These are phyloP conservation scores for Microhierax caerulescens DNA, from an alignment of 2,797 vertebrate genomes.

Conservation along the genomic window DNA sequence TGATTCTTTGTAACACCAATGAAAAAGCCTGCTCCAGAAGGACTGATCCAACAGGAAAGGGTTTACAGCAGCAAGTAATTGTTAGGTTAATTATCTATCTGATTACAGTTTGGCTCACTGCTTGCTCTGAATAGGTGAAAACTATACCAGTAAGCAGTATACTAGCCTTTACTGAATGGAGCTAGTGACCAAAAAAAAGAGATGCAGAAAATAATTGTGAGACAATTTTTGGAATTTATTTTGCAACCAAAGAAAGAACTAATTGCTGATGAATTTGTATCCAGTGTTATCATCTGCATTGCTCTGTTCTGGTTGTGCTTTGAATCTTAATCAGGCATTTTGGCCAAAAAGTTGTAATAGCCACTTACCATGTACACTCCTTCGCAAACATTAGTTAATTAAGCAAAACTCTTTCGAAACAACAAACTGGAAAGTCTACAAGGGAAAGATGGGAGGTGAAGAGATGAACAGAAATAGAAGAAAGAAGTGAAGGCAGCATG, in stretches of 20 bases:
- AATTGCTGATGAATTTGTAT: constrained; percentile 29
- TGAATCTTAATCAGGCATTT: constrained; percentile 10
- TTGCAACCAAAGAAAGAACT: neutral
- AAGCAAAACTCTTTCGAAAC: neutral
- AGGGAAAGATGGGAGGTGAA: neutral
- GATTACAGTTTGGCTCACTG: neutral
- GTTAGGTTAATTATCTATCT: neutral
- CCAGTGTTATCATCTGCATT: neutral
- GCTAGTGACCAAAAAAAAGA: neutral
- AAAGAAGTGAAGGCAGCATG: accelerated
- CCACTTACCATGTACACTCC: neutral
- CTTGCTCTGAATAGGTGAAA: neutral
- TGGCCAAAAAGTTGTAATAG: neutral
- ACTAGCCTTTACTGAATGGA: neutral
- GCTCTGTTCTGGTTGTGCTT: neutral
- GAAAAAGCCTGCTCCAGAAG: neutral
- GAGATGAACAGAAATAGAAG: neutral
- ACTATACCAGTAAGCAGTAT: neutral
- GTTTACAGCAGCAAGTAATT: neutral
- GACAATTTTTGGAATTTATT: neutral
- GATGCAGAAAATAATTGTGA: neutral
- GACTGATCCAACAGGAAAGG: neutral
- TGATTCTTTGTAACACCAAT: neutral
- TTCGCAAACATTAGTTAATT: neutral
- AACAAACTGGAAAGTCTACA: neutral